Evolutionary conservation across 2,888 invertebrate genomes (phyloP), one percentile per base, ranked within the genome.

Genomic region (Himalopsyche tibetana): DNA sequence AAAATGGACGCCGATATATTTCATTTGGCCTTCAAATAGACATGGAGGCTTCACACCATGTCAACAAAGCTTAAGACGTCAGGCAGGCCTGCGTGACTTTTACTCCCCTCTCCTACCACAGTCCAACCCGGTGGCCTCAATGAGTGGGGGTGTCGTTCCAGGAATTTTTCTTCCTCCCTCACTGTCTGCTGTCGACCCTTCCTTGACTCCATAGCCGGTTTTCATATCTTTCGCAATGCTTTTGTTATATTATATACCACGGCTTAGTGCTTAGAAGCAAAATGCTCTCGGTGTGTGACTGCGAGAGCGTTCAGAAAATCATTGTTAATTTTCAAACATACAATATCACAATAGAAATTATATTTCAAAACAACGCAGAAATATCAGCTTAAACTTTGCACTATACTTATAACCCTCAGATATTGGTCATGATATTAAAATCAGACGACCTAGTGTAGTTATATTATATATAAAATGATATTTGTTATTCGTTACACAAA

Each of bases 11-110:
- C 28, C 63, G 28, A 63, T 63, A 19, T 28, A 63, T 63, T 63
- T 63, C 63, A 28, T 63, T 63, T 63, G 28, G 63, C 63, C 63
- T 63, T 63, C 19, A 63, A 63, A 19, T 28, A 63, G 63, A 63
- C 63, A 63, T 63, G 19, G 63, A 63, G 63, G 28, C 63, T 63
- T 63, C 63, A 63, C 63, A 63, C 63, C 19, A 63, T 63, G 63
- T 63, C 63, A 63, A 63, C 63, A 63, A 63, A 63, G 63, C 63
- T 63, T 63, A 63, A 63, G 63, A 63, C 63, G 63, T 19, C 63
- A 63, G 28, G 63, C 63, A 28, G 28, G 63, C 63, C 19, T 63
- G 63, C 63, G 63, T 63, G 63, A 63, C 63, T 63, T 63, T 63
- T 63, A 63, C 63, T 63, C 19, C 63, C 63, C 63, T 63, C 63